These are phyloP conservation scores for Hemibagrus guttatus DNA, from an alignment of 2,797 vertebrate genomes.

Conservation along the genomic window DNA sequence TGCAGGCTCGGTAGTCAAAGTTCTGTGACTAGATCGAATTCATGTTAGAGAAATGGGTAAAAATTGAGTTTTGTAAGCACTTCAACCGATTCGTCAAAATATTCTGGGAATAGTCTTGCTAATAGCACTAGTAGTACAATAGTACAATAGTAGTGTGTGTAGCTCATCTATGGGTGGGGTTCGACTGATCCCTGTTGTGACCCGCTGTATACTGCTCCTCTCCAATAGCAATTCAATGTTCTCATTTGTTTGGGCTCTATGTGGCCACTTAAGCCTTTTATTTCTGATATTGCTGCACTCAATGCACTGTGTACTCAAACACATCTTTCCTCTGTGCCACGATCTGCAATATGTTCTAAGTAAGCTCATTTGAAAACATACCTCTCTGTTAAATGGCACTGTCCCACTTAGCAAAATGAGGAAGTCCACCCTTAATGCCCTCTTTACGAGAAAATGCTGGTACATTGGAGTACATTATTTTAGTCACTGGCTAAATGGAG, in stretches of 20 bases:
- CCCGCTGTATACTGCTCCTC: not conserved
- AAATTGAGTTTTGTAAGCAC: slow-evolving; percentile 18
- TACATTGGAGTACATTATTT: slow-evolving; percentile 7
- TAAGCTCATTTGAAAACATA: slow-evolving; percentile 1
- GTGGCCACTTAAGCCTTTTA: not conserved
- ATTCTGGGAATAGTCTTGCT: not conserved
- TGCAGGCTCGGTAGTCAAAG: slow-evolving; percentile 22
- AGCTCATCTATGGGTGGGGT: not conserved
- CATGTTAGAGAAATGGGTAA: slow-evolving; percentile 10
- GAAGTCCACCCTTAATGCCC: not conserved
- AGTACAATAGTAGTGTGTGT: not conserved
- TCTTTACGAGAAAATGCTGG: not conserved
- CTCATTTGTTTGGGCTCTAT: not conserved
- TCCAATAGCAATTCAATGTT: not conserved
- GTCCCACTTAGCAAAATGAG: slow-evolving; percentile 11
- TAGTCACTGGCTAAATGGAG: not conserved
- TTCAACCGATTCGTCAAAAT: slow-evolving; percentile 14
- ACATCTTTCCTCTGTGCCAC: not conserved
- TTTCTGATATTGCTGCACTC: not conserved
- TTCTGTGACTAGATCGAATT: slow-evolving; percentile 8
- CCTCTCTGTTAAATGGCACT: not conserved
- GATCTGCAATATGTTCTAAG: not conserved
- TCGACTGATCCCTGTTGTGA: slow-evolving; percentile 2
- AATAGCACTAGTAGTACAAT: too few species aligned
- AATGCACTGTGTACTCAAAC: not conserved